Evolutionary conservation across 2,888 invertebrate genomes (phyloP), one percentile per base, ranked within the genome.

Genomic region (Melanargia galathea): DNA sequence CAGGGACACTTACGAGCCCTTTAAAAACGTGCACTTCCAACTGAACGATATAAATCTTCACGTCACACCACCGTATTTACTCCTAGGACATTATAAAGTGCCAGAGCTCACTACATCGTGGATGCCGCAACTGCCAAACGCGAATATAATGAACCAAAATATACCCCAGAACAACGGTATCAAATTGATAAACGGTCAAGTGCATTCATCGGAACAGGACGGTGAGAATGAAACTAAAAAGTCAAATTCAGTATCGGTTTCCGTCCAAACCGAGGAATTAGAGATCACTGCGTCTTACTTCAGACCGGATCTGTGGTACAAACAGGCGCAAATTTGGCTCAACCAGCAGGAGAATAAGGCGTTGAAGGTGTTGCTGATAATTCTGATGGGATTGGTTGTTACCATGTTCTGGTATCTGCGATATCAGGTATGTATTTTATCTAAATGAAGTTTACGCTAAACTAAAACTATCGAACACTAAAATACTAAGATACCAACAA

Each of bases 301-400:
- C 24, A 81, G 84, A 61, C 90, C 87, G 7, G 82, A 84, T 52
- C 63, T 86, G 64, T 88, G 86, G 87, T 91, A 88, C 73, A 87
- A 88, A 62, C 79, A 81, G 64, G 74, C 85, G 1, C 92, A 93
- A 68, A 73, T 86, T 11, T 96, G 95, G 95, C 82, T 96, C 0
- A 93, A 94, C 75, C 94, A 95, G 73, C 95, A 96, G 74, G 96
- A 96, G 71, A 96, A 95, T 77, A 94, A 95, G 75, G 94, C 93
- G 2, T 82, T 96, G 1, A 96, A 96, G 82, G 89, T 96, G 49
- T 92, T 93, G 20, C 81, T 96, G 1, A 93, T 95, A 35, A 92
- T 95, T 60, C 86, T 95, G 52, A 91, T 94, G 33, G 94, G 95
- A 52, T 91, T 94, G 67, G 94, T 96, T 62, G 90, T 95, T 64